Conservation (phyloP, 2,113 vertebrate species). For the Egretta garzetta region DNA sequence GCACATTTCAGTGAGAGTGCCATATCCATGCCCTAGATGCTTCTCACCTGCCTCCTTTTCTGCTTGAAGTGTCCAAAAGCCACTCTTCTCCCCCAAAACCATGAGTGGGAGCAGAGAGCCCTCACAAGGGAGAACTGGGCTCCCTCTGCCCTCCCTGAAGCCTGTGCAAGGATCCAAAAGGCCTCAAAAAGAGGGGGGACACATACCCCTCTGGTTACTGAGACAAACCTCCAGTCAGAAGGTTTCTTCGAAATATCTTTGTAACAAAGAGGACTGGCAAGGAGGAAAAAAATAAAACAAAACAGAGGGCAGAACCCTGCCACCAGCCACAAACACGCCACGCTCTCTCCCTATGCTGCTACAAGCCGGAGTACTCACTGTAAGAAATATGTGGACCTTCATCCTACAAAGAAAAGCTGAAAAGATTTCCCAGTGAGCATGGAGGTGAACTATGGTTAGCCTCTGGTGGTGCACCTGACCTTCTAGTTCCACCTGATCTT, state of each 20-base stretch:
- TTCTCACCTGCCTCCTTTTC: background rate
- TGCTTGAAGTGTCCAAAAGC: background rate
- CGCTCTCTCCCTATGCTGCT: background rate
- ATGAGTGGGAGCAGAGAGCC: background rate
- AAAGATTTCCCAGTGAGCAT: background rate
- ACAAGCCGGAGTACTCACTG: background rate
- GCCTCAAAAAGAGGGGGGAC: background rate
- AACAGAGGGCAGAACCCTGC: background rate
- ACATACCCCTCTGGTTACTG: background rate
- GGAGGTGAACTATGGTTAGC: background rate
- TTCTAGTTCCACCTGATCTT: background rate
- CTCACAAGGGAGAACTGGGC: background rate
- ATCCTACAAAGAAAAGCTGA: background rate
- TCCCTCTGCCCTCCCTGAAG: background rate
- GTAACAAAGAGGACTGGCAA: background rate
- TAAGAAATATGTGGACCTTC: fast-evolving
- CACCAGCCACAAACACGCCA: background rate
- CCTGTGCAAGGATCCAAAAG: background rate
- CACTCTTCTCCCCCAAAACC: background rate
- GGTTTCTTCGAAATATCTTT: background rate
- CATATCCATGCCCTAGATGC: background rate
- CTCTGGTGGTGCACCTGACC: background rate
- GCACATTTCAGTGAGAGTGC: background rate
- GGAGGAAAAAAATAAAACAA: background rate
- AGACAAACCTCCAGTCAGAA: background rate